A percentile compares a stretch with the other conserved stretches of the same genome.
Evolutionary conservation across 2,888 invertebrate species (phyloP).

Genomic region (Synergus laeviventris): DNA sequence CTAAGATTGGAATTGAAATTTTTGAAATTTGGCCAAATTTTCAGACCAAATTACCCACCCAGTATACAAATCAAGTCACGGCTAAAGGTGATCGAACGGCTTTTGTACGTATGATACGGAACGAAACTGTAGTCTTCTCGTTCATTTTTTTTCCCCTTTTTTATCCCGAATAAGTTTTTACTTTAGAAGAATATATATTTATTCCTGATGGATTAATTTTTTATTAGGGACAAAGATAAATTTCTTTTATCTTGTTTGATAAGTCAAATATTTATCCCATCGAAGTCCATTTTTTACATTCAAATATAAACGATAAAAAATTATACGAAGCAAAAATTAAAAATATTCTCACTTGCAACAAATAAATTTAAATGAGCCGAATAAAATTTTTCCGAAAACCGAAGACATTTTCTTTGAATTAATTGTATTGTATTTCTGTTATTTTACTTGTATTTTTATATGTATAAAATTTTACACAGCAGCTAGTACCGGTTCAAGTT

Average conservation of each 20-base stretch:
- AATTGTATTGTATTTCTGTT: neutral
- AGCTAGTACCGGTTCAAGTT: constrained; percentile 2
- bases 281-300: neutral
- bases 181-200: neutral
- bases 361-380: neutral
- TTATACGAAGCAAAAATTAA: neutral
- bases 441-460: no score
- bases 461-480: no score
- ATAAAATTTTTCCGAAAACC: neutral
- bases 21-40: constrained; percentile 3
- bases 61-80: constrained; percentile 3
- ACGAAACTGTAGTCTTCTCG: neutral
- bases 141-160: neutral
- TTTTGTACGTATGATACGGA: constrained; percentile 1
- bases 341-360: neutral
- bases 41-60: neutral
- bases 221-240: neutral
- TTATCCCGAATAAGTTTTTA: neutral
- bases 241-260: neutral
- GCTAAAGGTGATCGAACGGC: constrained; percentile 10
- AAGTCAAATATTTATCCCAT: neutral
- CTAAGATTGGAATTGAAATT: neutral
- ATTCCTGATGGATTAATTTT: neutral
- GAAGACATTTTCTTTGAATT: neutral
- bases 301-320: neutral